Evolutionary conservation across 2,113 vertebrate genomes (phyloP).

Genomic region (Mesocricetus auratus): DNA sequence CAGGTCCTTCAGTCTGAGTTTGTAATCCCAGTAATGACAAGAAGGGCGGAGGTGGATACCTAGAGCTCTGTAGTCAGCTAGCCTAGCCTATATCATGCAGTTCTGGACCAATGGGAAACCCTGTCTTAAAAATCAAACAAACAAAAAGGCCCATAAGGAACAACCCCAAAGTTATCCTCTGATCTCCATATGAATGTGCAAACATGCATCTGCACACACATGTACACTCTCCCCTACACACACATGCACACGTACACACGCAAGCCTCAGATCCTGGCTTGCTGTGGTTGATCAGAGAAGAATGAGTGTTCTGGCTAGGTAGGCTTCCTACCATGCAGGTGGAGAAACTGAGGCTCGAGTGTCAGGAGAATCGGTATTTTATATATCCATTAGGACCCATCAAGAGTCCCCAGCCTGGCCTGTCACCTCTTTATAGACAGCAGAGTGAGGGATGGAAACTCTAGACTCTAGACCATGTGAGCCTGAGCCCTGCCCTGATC

Average conservation of each 20-base stretch:
- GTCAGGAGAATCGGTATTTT: background rate
- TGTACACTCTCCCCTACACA: background rate
- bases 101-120: background rate
- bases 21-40: background rate
- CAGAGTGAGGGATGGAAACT: background rate
- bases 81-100: background rate
- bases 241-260: background rate
- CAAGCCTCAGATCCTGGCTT: background rate
- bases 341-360: background rate
- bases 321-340: background rate
- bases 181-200: background rate
- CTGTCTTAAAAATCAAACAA: background rate
- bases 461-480: background rate
- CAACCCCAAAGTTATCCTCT: background rate
- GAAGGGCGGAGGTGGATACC: background rate
- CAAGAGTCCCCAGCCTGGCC: background rate
- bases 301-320: accelerated
- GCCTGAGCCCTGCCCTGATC: background rate
- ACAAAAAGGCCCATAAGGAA: background rate
- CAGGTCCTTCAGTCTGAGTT: too few species aligned
- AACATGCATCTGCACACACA: background rate
- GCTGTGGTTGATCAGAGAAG: background rate
- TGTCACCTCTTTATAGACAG: background rate
- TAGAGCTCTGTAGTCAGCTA: background rate
- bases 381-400: background rate